Evolutionary conservation across 2,888 invertebrate species (phyloP), one percentile per base, ranked within the genome.

Genomic region (Dolichopus griseipennis): DNA sequence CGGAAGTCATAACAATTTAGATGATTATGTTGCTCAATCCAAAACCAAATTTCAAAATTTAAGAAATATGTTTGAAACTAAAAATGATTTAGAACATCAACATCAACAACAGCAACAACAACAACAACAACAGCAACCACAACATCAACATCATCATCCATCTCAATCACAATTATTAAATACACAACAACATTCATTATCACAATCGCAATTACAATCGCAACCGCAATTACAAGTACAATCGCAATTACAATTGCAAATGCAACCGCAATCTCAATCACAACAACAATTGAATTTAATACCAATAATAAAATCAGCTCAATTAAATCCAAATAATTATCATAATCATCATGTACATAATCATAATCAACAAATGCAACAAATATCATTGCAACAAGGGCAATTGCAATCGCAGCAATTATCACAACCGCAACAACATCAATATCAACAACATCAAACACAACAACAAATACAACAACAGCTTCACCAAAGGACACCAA

Each of bases 11-110:
- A 79, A 75, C 69, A 81, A 81, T 70, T 72, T 80, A 68, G 78
- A 78, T 61, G 80, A 80, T 66, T 76, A 75, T 18, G 75, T 73
- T 61, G 73, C 75, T 7, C 78, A 78, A 66, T 75, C 78, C 69
- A 80, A 80, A 64, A 75, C 73, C 68, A 69, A 71, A 69, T 71
- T 70, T 64, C 69, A 72, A 63, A 80, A 79, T 67, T 78, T 80
- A 21, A 76, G 81, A 18, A 81, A 79, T 75, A 80, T 81, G 79
- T 81, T 80, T 67, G 80, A 80, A 74, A 71, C 76, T 66, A 79
- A 69, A 71, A 69, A 62, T n/a, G 64, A 64, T 64, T 64, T 34
- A 34, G 33, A 62, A 41, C 65, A 66, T 8, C 43, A 43, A 66
- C 66, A 66, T n/a, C 64, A 37, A 52, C 18, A 10, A 52, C 18